phyloP scores from a whole-genome alignment of 2,113 vertebrate genomes.

The Cebidichthys violaceus region DNA sequence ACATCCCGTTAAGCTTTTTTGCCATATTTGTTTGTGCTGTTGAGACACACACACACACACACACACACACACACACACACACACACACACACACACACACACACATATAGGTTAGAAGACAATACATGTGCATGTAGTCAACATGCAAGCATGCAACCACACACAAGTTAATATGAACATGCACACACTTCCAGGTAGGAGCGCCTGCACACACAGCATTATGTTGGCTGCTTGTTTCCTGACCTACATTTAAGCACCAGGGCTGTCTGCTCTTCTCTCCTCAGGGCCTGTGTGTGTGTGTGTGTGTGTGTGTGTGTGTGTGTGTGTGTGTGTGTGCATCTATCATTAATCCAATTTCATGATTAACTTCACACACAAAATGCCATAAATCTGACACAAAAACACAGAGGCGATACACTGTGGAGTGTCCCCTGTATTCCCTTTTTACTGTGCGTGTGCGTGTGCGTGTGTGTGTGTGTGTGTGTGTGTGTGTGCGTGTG shows the following conservation, averaged over 20 bases:
- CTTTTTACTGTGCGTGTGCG: neutral
- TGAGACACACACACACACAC: neutral
- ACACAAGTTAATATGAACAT: neutral
- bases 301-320: neutral
- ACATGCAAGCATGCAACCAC: constrained; percentile 20
- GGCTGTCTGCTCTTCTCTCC: constrained; percentile 58
- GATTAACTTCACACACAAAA: constrained; percentile 62
- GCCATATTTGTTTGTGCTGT: neutral
- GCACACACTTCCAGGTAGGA: neutral
- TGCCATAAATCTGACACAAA: constrained; percentile 56
- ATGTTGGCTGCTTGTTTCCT: constrained; percentile 64
- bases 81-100: neutral
- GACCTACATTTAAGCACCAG: constrained; percentile 75
- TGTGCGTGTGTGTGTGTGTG: neutral
- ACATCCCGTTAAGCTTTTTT: neutral
- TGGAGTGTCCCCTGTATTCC: neutral
- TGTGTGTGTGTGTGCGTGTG: neutral
- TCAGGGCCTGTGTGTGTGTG: constrained; percentile 33
- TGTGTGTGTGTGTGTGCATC: neutral
- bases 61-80: neutral
- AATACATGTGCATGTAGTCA: constrained; percentile 38
- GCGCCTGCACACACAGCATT: constrained; percentile 25
- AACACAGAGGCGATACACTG: constrained; percentile 11
- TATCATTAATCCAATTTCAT: constrained; percentile 68
- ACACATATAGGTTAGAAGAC: constrained; percentile 36